Evolutionary conservation across 2,113 vertebrate genomes (phyloP), one percentile per base, ranked within the genome.

Genomic region (Phalacrocorax brasilianus): DNA sequence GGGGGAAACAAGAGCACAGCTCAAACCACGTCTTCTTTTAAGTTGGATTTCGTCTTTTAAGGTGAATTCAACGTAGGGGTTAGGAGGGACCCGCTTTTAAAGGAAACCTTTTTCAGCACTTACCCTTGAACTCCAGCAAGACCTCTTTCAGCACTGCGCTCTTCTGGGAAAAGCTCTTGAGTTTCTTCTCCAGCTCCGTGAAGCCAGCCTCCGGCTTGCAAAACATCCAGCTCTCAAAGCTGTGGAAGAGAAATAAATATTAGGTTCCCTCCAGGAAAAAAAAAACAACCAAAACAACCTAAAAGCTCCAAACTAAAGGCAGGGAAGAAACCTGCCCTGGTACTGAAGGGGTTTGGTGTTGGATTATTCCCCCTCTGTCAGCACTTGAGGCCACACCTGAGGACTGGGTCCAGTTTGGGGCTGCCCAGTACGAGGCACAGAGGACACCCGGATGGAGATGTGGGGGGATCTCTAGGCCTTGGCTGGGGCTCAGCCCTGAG

Each of bases 101-200:
- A 45, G 35, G 21, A 65, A 53, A 22, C 32, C 23, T 8, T 17
- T 4, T 3, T 8, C 42, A 18, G 30, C 0, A 7, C 92, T 96
- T 59, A 97, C 96, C 96, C 38, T 94, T 95, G 87, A 97, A 97
- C 8, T 97, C 94, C 85, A 95, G 71, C 59, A 94, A 11, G 3
- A 95, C 91, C 4, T 94, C 90, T 12, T 96, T 97, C n/a, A 88
- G 85, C 63, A 92, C 93, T 0, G 91, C 78, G 0, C 95, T 96
- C 53, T 96, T 96, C 87, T 96, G 94, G 52, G 93, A 81, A 19
- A 96, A 91, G 40, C 90, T 95, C 89, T 96, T 93, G n/a, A 93
- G 66, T 47, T 95, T 92, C 84, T 89, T 96, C 38, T 96, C 95
- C 88, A 96, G 62, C 61, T 92, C 91, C 0, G 88, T n/a, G 18